Percentiles rank a stretch among this genome's conserved stretches.
Conservation (phyloP, 2,888 invertebrate species). For the Drosophila lutescens region DNA sequence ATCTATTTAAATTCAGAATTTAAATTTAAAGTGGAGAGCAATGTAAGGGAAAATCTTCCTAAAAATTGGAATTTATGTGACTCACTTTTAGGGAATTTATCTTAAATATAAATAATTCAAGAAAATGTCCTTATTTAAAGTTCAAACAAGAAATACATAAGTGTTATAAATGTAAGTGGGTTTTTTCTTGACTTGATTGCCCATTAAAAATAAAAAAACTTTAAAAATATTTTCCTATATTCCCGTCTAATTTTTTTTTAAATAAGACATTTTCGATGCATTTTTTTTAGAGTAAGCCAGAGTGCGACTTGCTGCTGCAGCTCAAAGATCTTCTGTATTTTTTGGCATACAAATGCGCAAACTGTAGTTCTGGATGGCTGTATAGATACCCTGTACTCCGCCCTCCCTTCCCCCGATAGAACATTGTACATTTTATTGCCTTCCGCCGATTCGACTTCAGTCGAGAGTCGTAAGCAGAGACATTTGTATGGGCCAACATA, state of each 20-base stretch:
- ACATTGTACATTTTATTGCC: conserved; percentile 79
- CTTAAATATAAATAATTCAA: no score
- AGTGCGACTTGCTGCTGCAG: background rate
- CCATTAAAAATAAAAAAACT: no score
- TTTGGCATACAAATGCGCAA: conserved; percentile 74
- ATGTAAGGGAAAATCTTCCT: no score
- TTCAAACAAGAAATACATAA: no score
- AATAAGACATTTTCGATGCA: background rate
- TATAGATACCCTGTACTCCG: conserved; percentile 10
- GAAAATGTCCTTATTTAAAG: no score
- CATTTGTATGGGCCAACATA: conserved; percentile 69
- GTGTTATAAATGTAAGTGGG: no score
- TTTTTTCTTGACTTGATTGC: no score
- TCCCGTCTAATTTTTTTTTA: background rate
- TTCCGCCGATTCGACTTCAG: conserved; percentile 23
- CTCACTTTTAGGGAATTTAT: no score
- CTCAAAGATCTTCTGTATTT: conserved; percentile 7
- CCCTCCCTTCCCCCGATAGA: conserved; percentile 25
- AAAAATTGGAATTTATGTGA: no score
- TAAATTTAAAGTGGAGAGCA: no score
- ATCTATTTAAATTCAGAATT: no score
- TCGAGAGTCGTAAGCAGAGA: conserved; percentile 60
- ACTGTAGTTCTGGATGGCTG: conserved; percentile 51
- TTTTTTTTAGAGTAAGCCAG: background rate
- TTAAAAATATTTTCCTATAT: no score